Conservation (phyloP, 2,113 vertebrate genomes). For the Anguilla rostrata region DNA sequence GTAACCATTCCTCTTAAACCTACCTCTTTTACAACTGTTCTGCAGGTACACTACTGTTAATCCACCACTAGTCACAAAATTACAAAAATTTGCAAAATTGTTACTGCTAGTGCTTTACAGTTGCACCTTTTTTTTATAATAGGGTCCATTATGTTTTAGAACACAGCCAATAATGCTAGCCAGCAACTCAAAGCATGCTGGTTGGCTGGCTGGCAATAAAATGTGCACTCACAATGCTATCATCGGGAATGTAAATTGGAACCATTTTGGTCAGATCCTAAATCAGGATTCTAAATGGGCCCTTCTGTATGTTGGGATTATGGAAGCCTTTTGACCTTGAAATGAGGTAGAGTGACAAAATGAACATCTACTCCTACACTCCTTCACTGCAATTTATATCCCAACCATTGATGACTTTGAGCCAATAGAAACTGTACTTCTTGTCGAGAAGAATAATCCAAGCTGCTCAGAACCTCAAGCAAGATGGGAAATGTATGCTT, state of each 20-base stretch:
- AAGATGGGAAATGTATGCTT: background rate
- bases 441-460: background rate
- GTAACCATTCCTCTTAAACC: too few species aligned
- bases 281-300: background rate
- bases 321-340: conserved; percentile 6
- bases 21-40: too few species aligned
- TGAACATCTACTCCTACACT: background rate
- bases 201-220: too few species aligned
- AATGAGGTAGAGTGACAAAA: background rate
- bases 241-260: background rate
- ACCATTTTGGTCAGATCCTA: background rate
- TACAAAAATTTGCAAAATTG: too few species aligned
- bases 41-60: too few species aligned
- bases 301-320: background rate
- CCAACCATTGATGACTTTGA: background rate
- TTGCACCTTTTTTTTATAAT: too few species aligned
- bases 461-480: background rate
- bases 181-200: too few species aligned
- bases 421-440: background rate
- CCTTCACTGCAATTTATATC: background rate
- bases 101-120: too few species aligned
- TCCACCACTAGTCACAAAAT: too few species aligned
- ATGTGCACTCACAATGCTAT: background rate
- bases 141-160: too few species aligned
- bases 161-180: too few species aligned